Conservation (phyloP, 2,113 vertebrate genomes). For the Lampris incognitus region DNA sequence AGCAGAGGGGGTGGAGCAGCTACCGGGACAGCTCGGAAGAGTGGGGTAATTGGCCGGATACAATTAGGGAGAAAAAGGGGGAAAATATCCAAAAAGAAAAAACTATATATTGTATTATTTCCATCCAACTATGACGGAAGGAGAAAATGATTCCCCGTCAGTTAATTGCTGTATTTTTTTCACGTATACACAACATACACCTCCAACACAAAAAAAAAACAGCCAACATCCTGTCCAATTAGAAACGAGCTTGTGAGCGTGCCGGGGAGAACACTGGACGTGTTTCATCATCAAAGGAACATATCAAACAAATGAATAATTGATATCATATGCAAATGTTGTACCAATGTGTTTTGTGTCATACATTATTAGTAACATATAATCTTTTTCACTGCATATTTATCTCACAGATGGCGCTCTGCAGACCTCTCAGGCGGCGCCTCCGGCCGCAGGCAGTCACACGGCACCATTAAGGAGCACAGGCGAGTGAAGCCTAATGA, state of each 20-base stretch:
- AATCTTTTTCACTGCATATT: constrained; percentile 4
- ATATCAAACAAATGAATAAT: neutral
- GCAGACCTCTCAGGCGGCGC: neutral
- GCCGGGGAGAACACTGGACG: neutral
- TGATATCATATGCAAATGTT: neutral
- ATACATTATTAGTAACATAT: neutral
- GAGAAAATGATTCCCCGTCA: neutral
- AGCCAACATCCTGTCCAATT: neutral
- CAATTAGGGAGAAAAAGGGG: too few species aligned
- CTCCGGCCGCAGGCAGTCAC: neutral
- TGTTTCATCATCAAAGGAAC: neutral
- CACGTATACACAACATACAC: neutral
- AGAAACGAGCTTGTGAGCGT: neutral
- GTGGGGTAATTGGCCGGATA: too few species aligned
- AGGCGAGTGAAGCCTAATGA: neutral
- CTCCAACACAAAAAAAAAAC: neutral
- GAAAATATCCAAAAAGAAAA: too few species aligned
- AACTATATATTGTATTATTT: neutral
- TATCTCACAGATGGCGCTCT: neutral
- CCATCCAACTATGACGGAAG: neutral
- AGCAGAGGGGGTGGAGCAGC: too few species aligned
- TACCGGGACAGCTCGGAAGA: too few species aligned
- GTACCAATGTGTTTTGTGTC: neutral
- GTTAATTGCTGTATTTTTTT: neutral
- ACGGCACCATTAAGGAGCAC: neutral